phyloP scores from a whole-genome alignment of 1,140 invertebrate genomes.

The Heliothis virescens region DNA sequence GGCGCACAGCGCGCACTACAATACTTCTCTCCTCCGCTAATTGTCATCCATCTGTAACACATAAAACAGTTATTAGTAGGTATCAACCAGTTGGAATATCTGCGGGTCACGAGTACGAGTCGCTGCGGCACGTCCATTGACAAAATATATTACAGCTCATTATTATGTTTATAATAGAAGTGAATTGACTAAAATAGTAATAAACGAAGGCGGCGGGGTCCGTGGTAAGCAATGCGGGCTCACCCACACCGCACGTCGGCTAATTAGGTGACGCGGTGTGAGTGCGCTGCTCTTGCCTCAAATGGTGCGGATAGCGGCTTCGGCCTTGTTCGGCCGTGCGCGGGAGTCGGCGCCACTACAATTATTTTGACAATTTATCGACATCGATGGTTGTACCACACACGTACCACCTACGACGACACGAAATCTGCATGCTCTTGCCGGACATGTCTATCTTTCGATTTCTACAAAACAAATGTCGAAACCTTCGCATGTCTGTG shows the following conservation, averaged over 20 bases:
- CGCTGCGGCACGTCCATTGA: conserved; percentile 10
- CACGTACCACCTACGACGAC: conserved; percentile 33
- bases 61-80: conserved; percentile 45
- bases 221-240: conserved; percentile 70
- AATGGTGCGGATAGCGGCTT: conserved; percentile 74
- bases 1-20: conserved; percentile 50
- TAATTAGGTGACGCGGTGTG: conserved; percentile 78
- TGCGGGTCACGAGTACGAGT: not conserved
- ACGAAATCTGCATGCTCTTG: conserved; percentile 23
- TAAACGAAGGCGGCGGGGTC: conserved; percentile 72
- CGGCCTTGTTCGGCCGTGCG: conserved; percentile 76
- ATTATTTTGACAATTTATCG: conserved; percentile 68
- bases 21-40: conserved; percentile 55
- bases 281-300: conserved; percentile 68
- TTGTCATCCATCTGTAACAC: conserved; percentile 64
- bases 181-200: conserved; percentile 74
- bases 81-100: not conserved
- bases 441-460: conserved; percentile 17
- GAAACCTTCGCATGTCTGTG: too few species aligned
- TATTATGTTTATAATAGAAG: conserved; percentile 51
- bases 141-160: conserved; percentile 9
- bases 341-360: conserved; percentile 72
- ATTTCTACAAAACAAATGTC: not conserved
- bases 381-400: conserved; percentile 35
- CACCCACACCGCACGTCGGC: conserved; percentile 75